Evolutionary conservation across 2,113 vertebrate genomes (phyloP).

Genomic region (Aleadryas rufinucha): DNA sequence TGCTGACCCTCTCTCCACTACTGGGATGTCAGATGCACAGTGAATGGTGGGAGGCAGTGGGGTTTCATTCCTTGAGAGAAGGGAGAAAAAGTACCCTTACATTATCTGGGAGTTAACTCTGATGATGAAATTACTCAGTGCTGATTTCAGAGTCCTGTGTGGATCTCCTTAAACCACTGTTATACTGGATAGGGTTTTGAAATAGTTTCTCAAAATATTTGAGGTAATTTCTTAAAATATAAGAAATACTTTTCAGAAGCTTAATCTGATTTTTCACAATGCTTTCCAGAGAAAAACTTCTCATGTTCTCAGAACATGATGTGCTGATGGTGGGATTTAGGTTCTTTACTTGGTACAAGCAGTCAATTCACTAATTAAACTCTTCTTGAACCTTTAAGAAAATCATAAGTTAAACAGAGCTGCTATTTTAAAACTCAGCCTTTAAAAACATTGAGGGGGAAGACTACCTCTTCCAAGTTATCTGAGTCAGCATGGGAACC

Average conservation of each 20-base stretch:
- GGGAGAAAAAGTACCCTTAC: background rate
- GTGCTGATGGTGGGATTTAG: background rate
- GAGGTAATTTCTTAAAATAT: background rate
- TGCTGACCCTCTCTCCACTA: background rate
- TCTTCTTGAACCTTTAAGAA: background rate
- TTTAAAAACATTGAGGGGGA: constrained; percentile 5
- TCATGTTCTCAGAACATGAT: background rate
- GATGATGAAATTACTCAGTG: background rate
- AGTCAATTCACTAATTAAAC: background rate
- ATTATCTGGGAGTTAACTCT: background rate
- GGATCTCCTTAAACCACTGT: background rate
- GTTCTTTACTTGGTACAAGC: background rate
- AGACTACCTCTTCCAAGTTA: background rate
- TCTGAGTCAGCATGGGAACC: constrained; percentile 5
- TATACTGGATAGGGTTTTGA: background rate
- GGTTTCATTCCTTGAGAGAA: background rate
- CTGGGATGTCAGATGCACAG: background rate
- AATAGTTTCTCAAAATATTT: background rate
- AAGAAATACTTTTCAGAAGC: background rate
- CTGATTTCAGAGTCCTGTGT: background rate
- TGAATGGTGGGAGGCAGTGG: background rate
- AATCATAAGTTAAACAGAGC: background rate
- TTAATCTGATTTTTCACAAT: background rate
- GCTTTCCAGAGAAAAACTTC: background rate
- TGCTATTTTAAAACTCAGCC: constrained; percentile 11